phyloP scores from a whole-genome alignment of 2,113 vertebrate genomes.

The Myxocyprinus asiaticus region DNA sequence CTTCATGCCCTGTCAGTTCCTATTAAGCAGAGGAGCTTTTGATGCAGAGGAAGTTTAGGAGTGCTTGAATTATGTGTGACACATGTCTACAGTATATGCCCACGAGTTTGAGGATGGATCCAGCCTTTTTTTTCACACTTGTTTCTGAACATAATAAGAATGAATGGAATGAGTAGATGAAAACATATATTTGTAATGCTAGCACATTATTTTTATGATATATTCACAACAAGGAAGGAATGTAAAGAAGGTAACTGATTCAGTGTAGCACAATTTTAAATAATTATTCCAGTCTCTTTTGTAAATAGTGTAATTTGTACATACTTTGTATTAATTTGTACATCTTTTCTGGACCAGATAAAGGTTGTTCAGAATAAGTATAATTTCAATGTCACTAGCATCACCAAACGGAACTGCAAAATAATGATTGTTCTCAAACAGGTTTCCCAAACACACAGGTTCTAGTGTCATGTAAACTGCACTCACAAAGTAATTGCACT shows the following conservation, averaged over 20 bases:
- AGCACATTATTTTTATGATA: not conserved
- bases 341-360: not conserved
- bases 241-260: constrained; percentile 2
- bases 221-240: not conserved
- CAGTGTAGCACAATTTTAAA: not conserved
- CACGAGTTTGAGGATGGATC: constrained; percentile 5
- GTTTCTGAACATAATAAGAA: constrained; percentile 19
- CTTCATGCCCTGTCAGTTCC: constrained; percentile 43
- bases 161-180: not conserved
- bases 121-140: not conserved
- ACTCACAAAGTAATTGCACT: too few relatives aligned
- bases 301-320: not conserved
- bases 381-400: too few relatives aligned
- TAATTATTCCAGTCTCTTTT: not conserved
- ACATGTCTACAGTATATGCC: constrained; percentile 2
- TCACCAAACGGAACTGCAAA: too few relatives aligned
- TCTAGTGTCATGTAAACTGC: too few relatives aligned
- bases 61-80: constrained; percentile 42
- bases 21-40: constrained; percentile 35
- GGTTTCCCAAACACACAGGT: too few relatives aligned
- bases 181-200: not conserved
- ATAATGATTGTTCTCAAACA: too few relatives aligned
- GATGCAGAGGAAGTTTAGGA: constrained; percentile 34
- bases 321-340: not conserved
- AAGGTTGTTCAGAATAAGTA: too few relatives aligned